Conservation (phyloP, 2,113 vertebrate species). For the Irena cyanogastra region DNA sequence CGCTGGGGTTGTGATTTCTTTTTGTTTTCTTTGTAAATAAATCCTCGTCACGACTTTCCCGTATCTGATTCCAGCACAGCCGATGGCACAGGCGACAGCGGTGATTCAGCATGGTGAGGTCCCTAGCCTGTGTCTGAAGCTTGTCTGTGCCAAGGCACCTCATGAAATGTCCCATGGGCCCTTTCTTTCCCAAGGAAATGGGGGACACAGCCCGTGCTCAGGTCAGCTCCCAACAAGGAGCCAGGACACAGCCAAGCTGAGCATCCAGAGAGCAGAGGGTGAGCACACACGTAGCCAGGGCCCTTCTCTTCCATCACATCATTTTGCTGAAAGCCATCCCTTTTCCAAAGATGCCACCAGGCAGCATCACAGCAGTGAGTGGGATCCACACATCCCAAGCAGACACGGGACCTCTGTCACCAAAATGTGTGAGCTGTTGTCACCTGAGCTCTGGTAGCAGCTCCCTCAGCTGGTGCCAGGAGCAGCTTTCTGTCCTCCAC, state of each 20-base stretch:
- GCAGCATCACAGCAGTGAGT: background rate
- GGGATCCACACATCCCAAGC: background rate
- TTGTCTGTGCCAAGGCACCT: background rate
- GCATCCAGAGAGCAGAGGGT: background rate
- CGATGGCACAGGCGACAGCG: accelerated
- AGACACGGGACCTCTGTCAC: background rate
- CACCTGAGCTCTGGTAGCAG: background rate
- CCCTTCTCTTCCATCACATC: background rate
- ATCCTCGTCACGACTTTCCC: background rate
- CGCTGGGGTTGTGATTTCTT: background rate
- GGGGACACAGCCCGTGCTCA: background rate
- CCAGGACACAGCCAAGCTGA: background rate
- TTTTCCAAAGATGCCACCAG: background rate
- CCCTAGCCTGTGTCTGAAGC: background rate
- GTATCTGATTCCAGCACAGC: background rate
- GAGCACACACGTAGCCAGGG: accelerated
- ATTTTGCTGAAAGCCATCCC: background rate
- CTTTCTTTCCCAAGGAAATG: background rate
- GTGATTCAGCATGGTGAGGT: background rate
- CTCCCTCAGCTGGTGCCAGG: background rate
- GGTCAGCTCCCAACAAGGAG: background rate
- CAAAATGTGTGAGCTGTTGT: background rate
- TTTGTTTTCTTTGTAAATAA: slow-evolving; percentile 32
- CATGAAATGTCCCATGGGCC: background rate
- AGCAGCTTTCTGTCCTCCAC: background rate